These are phyloP conservation scores for Cyclopterus lumpus DNA, from an alignment of 2,797 vertebrate genomes.

Conservation along the genomic window DNA sequence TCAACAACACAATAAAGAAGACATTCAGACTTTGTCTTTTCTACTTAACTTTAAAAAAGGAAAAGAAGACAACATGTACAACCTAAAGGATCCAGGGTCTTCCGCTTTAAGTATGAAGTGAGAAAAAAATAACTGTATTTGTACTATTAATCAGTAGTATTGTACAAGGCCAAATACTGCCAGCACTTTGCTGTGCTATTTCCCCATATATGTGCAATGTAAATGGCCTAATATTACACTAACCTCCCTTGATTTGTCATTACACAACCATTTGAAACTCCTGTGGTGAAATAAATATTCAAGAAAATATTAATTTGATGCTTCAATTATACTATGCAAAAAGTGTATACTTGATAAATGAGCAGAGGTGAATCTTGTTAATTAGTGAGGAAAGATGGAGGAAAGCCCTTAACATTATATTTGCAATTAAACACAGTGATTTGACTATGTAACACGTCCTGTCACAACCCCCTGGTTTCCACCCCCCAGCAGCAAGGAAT, in stretches of 20 bases:
- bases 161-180: background rate
- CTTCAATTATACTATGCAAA: constrained; percentile 15
- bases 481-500: no score
- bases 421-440: constrained; percentile 23
- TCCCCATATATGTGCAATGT: background rate
- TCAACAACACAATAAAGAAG: background rate
- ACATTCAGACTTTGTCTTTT: background rate
- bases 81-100: background rate
- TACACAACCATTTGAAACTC: constrained; percentile 11
- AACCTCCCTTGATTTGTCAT: background rate
- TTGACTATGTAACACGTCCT: no score
- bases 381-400: constrained; percentile 22
- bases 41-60: no score
- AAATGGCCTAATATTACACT: background rate
- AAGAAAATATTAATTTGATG: background rate
- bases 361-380: constrained; percentile 9
- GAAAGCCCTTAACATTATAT: constrained; percentile 14
- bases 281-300: constrained; percentile 23
- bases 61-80: no score
- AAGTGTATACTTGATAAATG: constrained; percentile 21
- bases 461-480: no score
- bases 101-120: background rate
- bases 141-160: background rate
- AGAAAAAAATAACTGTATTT: background rate
- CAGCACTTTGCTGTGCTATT: background rate